These are phyloP conservation scores for Varanus salvator DNA, from an alignment of 2,113 vertebrate species.

Conservation along the genomic window DNA sequence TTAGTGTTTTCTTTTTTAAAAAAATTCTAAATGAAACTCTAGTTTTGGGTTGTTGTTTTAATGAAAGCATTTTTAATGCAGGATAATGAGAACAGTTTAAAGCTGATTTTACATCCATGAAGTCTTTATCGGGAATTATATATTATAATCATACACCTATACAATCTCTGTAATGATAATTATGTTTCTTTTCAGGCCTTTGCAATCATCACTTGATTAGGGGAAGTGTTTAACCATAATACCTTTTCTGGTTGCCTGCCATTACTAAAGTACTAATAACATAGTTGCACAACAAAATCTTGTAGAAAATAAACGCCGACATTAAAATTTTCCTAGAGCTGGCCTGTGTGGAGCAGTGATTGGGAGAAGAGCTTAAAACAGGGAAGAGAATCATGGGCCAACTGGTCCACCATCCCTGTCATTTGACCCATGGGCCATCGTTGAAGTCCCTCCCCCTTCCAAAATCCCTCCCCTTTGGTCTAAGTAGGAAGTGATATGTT, in stretches of 20 bases:
- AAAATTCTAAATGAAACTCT: not conserved
- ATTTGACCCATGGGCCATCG: not conserved
- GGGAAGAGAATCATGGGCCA: too few relatives aligned
- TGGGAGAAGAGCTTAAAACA: too few relatives aligned
- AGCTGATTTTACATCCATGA: slow-evolving; percentile 11
- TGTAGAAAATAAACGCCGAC: slow-evolving; percentile 19
- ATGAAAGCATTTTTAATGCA: not conserved
- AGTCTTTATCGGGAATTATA: not conserved
- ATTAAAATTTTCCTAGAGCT: not conserved
- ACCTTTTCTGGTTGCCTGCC: not conserved
- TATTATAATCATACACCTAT: not conserved
- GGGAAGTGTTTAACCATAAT: not conserved
- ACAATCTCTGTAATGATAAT: not conserved
- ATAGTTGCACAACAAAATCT: not conserved
- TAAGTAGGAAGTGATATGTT: too few relatives aligned
- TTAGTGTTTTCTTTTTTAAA: too few relatives aligned
- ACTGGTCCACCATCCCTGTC: too few relatives aligned
- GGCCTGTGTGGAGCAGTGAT: not conserved
- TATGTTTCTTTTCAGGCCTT: not conserved
- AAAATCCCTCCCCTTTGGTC: too few relatives aligned
- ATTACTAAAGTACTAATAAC: slow-evolving; percentile 22
- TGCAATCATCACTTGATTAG: slow-evolving; percentile 36
- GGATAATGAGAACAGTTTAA: not conserved
- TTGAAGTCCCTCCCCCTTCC: too few relatives aligned
- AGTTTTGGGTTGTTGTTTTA: not conserved